Conservation (phyloP, 2,113 vertebrate genomes). For the Piprites chloris region DNA sequence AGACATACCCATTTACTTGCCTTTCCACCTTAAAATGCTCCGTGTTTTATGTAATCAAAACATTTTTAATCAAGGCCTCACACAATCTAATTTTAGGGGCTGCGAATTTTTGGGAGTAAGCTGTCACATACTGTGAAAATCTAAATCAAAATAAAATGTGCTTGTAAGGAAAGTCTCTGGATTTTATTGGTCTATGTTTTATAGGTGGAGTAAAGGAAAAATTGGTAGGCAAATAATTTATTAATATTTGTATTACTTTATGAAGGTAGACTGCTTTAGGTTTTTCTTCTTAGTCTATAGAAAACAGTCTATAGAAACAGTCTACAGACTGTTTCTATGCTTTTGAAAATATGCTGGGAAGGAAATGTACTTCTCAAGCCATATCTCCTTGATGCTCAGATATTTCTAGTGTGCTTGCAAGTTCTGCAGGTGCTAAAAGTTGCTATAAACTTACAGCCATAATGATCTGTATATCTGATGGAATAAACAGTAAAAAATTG, state of each 20-base stretch:
- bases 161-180: neutral
- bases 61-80: neutral
- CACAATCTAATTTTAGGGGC: neutral
- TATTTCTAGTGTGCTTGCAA: neutral
- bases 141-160: neutral
- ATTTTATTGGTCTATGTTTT: neutral
- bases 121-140: neutral
- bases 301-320: too few relatives aligned
- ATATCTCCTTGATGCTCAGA: neutral
- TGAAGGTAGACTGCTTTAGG: neutral
- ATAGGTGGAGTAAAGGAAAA: neutral
- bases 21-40: neutral
- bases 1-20: neutral
- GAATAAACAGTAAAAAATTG: neutral
- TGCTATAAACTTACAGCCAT: neutral
- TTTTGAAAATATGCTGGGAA: neutral
- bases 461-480: neutral
- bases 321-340: neutral
- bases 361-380: neutral
- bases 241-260: neutral
- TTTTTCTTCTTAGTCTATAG: neutral
- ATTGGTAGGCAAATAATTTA: neutral
- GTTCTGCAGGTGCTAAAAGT: neutral
- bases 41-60: neutral
- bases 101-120: neutral